Base-by-base conservation (phyloP, 2,797 vertebrate species). In the Mareca penelope region DNA sequence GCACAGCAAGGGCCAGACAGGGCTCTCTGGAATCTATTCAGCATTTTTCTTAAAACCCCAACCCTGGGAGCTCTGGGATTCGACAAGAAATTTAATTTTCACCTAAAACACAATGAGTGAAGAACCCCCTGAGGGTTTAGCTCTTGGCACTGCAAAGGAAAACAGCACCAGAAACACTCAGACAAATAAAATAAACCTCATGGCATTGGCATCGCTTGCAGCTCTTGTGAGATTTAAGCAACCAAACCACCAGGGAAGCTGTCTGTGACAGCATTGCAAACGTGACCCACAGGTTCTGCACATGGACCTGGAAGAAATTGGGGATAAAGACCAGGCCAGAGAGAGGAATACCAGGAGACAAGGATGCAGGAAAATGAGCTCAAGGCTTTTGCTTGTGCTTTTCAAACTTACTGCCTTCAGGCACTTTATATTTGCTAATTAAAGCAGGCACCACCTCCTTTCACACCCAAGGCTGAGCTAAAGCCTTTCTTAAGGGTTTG, bases 11-110 rank as follows among this genome's bases (percentile, higher is more conserved):
- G 46, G 33, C n/a, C 53, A 64, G 80, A 28, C 22, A n/a, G 44
- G 61, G 31, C 53, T 80, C 60, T 69, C 14, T 16, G 59, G 29
- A 75, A 40, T n/a, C 59, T 65, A 78, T 35, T 61, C 55, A 82
- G 57, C 15, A 31, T 39, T 78, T 53, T 75, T 80, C 61, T 83
- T 75, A 31, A 40, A 80, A 67, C 31, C 15, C 17, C 52, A 70
- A 31, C 35, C 67, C 67, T 72, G 46, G 24, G 35, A 96, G 46
- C 19, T 59, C 31, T 76, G 59, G 19, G 52, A 91, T 79, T 79
- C 79, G 85, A 87, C 15, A 37, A 71, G 37, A 86, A 80, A 92
- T 75, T 69, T 56, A 56, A 93, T 92, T 95, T 92, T 87, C 84
- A 76, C 84, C 69, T 85, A 46, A 95, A 91, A 76, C 28, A 67